Conservation (phyloP, 1,140 invertebrate species). For the Venustaconcha ellipsiformis region DNA sequence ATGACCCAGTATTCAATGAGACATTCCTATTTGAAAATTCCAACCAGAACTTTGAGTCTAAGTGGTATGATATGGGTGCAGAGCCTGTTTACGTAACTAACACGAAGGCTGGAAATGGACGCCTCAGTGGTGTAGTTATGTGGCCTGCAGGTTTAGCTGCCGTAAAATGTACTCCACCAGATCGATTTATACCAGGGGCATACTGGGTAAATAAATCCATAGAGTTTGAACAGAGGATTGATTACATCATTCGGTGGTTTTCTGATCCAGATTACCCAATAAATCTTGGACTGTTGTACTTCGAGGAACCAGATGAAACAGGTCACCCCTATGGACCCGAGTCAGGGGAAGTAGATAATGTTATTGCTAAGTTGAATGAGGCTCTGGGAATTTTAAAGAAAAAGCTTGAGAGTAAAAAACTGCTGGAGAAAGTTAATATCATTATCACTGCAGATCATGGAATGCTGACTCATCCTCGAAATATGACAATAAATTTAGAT, state of each 20-base stretch:
- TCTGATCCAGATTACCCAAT: constrained; percentile 70
- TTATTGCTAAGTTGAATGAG: constrained; percentile 28
- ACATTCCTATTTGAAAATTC: constrained; percentile 60
- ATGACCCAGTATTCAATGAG: constrained; percentile 71
- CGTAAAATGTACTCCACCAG: constrained; percentile 22
- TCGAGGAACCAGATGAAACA: constrained; percentile 78
- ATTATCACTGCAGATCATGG: constrained; percentile 82
- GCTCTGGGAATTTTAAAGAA: constrained; percentile 48
- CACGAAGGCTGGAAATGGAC: constrained; percentile 21
- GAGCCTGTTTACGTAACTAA: constrained; percentile 64
- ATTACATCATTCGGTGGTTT: constrained; percentile 77
- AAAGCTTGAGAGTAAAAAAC: constrained; percentile 37
- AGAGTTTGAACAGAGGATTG: constrained; percentile 72
- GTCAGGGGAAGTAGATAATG: constrained; percentile 35
- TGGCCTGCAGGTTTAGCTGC: constrained; percentile 27
- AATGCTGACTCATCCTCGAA: not conserved
- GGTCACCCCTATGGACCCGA: constrained; percentile 65
- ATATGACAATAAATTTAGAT: no score
- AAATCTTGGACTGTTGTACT: constrained; percentile 76
- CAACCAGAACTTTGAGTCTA: constrained; percentile 36
- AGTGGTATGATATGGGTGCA: constrained; percentile 46
- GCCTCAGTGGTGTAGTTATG: constrained; percentile 30
- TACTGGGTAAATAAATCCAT: constrained; percentile 7
- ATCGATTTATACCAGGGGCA: constrained; percentile 36
- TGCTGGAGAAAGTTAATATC: constrained; percentile 75